Evolutionary conservation across 2,888 invertebrate species (phyloP).

Genomic region (Calliopum simillimum): DNA sequence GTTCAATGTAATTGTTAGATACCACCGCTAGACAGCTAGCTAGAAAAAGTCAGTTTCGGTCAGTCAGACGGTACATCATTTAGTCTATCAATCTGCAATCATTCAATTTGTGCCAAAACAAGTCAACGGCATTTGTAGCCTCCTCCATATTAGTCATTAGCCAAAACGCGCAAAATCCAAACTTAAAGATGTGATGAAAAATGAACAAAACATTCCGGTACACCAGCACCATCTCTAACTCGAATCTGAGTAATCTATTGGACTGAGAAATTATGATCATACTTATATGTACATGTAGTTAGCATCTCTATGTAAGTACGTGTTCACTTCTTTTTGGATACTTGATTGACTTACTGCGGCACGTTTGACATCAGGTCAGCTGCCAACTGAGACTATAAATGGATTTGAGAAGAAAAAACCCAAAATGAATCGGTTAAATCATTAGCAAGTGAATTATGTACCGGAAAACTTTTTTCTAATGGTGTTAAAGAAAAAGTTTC

Average conservation of each 20-base stretch:
- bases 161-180: neutral
- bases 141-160: slow-evolving; percentile 11
- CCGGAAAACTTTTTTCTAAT: no score
- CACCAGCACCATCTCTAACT: no score
- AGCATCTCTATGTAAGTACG: neutral
- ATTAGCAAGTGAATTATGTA: no score
- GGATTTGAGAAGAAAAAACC: no score
- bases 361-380: slow-evolving; percentile 20
- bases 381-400: neutral
- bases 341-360: slow-evolving; percentile 2
- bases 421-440: no score
- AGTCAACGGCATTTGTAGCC: slow-evolving; percentile 29
- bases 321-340: neutral
- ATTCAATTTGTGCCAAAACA: slow-evolving; percentile 46
- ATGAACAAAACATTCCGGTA: no score
- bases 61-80: slow-evolving; percentile 31
- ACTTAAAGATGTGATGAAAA: neutral
- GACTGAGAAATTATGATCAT: neutral
- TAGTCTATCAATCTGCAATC: slow-evolving; percentile 43
- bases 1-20: slow-evolving; percentile 19
- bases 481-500: no score
- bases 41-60: no score
- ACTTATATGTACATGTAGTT: neutral
- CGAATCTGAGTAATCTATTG: neutral
- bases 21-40: neutral